phyloP scores from a whole-genome alignment of 2,888 invertebrate species.

The Eudemis profundana region DNA sequence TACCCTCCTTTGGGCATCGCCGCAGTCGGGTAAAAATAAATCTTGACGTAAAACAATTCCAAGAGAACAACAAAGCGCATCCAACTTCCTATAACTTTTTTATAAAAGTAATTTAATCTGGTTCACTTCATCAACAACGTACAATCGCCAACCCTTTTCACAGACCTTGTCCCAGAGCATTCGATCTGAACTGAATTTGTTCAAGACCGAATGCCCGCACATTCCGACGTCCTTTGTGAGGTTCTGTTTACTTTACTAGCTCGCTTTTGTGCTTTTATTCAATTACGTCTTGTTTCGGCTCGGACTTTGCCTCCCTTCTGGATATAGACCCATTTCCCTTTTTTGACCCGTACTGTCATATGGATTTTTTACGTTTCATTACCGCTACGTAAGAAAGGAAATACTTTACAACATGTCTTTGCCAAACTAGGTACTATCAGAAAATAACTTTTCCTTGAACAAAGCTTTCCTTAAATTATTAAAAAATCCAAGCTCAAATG shows the following conservation, averaged over 20 bases:
- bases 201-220: conserved; percentile 75
- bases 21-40: too few species aligned
- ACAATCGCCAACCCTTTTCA: conserved; percentile 77
- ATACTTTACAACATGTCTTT: neutral
- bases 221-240: conserved; percentile 77
- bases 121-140: conserved; percentile 67
- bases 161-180: conserved; percentile 75
- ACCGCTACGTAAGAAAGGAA: conserved; percentile 8
- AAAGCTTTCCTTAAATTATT: neutral
- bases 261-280: conserved; percentile 75
- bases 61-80: conserved; percentile 2
- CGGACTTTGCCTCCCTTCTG: conserved; percentile 51
- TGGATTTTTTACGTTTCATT: conserved; percentile 35
- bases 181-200: conserved; percentile 81
- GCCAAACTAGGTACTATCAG: neutral
- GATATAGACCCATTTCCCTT: conserved; percentile 39
- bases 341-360: conserved; percentile 36
- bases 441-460: too few species aligned
- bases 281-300: conserved; percentile 64
- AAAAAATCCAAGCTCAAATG: neutral
- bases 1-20: too few species aligned
- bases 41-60: neutral
- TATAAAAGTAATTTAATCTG: conserved; percentile 76
- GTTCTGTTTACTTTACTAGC: conserved; percentile 77
- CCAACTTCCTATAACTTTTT: conserved; percentile 61